phyloP scores from a whole-genome alignment of 2,113 vertebrate genomes.

The Leptodactylus fuscus region DNA sequence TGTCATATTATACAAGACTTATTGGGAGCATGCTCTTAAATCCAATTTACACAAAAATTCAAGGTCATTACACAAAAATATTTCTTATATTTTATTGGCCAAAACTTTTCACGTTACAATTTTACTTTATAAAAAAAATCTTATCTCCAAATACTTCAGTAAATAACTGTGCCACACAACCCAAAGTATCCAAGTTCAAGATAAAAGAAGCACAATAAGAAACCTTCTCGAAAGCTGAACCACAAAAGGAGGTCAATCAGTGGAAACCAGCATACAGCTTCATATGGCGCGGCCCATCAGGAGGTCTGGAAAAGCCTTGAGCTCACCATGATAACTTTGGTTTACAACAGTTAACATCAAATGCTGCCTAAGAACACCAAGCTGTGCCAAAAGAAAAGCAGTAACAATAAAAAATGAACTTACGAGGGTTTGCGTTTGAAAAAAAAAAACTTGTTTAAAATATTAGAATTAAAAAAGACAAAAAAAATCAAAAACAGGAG shows the following conservation, averaged over 20 bases:
- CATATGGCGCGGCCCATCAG: not conserved
- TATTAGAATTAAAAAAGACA: not conserved
- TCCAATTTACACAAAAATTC: too few relatives aligned
- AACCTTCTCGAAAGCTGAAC: not conserved
- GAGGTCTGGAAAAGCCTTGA: constrained; percentile 31
- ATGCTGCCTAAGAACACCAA: not conserved
- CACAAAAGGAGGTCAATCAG: constrained; percentile 42
- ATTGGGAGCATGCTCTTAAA: too few relatives aligned
- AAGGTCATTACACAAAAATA: too few relatives aligned
- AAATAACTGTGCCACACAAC: not conserved
- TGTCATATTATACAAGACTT: too few relatives aligned
- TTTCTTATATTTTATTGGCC: not conserved
- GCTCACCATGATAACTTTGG: not conserved
- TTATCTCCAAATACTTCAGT: not conserved
- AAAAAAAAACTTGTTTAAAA: not conserved
- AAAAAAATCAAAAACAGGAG: not conserved
- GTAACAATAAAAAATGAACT: not conserved
- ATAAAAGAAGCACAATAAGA: not conserved
- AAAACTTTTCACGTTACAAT: not conserved
- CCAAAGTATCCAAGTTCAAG: not conserved
- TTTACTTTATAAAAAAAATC: not conserved
- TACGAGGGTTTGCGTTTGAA: not conserved
- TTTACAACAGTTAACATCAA: constrained; percentile 27
- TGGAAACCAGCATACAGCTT: constrained; percentile 3
- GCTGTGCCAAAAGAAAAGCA: not conserved